Conservation (phyloP, 1,140 invertebrate species). For the Laupala kohalensis region DNA sequence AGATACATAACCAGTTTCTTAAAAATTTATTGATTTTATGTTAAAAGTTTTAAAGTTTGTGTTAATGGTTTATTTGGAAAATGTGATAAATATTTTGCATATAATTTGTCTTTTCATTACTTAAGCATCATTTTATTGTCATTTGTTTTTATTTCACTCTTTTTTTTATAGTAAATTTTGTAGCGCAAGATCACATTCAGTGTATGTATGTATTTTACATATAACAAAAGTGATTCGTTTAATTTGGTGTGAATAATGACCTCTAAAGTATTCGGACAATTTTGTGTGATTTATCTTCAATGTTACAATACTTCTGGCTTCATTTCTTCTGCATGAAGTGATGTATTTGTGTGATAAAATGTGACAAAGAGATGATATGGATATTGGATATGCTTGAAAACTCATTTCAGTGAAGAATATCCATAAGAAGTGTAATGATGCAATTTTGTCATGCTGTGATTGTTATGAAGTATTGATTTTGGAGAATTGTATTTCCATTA, state of each 20-base stretch:
- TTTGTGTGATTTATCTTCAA: not conserved
- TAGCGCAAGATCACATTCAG: too few species aligned
- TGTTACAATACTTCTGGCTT: not conserved
- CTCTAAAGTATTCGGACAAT: not conserved
- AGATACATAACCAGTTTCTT: too few species aligned
- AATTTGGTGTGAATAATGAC: not conserved
- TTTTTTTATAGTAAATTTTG: too few species aligned
- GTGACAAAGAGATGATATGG: not conserved
- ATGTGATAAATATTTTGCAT: too few species aligned
- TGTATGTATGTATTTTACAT: too few species aligned
- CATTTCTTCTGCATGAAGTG: not conserved
- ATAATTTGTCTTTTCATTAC: too few species aligned
- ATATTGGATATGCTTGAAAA: not conserved
- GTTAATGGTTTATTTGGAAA: too few species aligned
- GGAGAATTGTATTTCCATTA: not conserved
- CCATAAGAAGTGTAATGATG: not conserved
- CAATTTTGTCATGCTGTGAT: not conserved
- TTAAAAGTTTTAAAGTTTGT: too few species aligned
- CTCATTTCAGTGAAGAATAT: not conserved
- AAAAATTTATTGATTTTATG: too few species aligned
- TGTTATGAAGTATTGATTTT: not conserved
- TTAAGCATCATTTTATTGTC: too few species aligned
- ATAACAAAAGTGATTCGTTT: not conserved
- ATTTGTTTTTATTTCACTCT: too few species aligned
- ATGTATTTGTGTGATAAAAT: not conserved